phyloP scores from a whole-genome alignment of 64 coral and sea anemone species.

The Trachythela sp. region DNA sequence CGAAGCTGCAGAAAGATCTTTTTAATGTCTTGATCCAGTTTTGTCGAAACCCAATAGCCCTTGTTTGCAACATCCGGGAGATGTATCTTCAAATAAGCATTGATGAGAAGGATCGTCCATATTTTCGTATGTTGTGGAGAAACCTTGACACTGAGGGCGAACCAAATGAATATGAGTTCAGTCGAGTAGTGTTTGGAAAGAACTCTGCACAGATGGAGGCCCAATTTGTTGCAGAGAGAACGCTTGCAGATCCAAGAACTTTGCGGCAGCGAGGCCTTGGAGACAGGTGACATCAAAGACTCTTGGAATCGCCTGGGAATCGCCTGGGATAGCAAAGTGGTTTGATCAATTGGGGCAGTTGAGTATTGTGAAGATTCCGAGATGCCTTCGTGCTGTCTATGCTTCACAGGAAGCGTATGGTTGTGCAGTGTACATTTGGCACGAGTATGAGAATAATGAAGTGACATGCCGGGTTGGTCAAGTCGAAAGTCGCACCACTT shows the following conservation, averaged over 20 bases:
- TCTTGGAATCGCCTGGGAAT: slow-evolving; percentile 40
- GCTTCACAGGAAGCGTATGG: slow-evolving; percentile 52
- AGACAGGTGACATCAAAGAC: slow-evolving; percentile 50
- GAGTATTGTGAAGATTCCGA: slow-evolving; percentile 20
- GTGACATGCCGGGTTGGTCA: slow-evolving; percentile 30
- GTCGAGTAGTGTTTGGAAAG: slow-evolving; percentile 55
- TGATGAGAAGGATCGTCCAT: slow-evolving; percentile 47
- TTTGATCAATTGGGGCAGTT: background rate
- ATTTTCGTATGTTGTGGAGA: slow-evolving; percentile 50
- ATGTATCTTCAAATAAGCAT: slow-evolving; percentile 67
- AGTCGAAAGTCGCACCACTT: slow-evolving; percentile 44
- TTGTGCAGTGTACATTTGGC: slow-evolving; percentile 28
- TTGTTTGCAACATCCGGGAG: slow-evolving; percentile 35
- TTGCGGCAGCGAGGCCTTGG: slow-evolving; percentile 44
- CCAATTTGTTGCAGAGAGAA: slow-evolving; percentile 55
- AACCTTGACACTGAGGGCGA: slow-evolving; percentile 28
- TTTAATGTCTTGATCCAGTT: slow-evolving; percentile 24
- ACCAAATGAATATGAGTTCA: slow-evolving; percentile 56
- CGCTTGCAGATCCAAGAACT: slow-evolving; percentile 35
- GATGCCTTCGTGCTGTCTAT: slow-evolving; percentile 38
- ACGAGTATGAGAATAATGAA: slow-evolving; percentile 4
- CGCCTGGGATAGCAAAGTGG: slow-evolving; percentile 41
- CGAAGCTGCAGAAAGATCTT: slow-evolving; percentile 30
- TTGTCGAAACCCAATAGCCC: slow-evolving; percentile 16
- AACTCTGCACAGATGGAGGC: slow-evolving; percentile 51